Base-by-base conservation (phyloP, 2,113 vertebrate genomes). In the Alligator sinensis region DNA sequence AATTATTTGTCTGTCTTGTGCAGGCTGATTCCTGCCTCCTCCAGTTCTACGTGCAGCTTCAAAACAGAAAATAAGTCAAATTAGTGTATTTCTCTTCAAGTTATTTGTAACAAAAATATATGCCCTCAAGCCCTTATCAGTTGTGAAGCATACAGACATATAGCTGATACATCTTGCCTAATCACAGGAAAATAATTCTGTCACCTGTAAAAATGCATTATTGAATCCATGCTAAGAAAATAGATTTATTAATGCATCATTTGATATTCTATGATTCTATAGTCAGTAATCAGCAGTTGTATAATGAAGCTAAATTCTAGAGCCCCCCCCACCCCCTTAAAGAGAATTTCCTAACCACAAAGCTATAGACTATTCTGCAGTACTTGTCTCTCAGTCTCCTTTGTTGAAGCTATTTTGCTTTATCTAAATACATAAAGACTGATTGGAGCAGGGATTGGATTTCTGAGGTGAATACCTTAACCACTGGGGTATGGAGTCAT, bases 171-270 rank as follows among this genome's bases (percentile, higher is more conserved):
- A 60, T 91, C 47, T 81, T 22, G 25, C 55, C 80, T 85, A 96
- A 34, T 11, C 27, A 6, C 74, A 86, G 80, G 77, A 95, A 91
- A 91, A 92, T 34, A 64, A 34, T 22, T 84, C 72, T 61, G 64
- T 80, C 82, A 85, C 59, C 47, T 63, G 77, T 21, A 77, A 75
- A 92, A 96, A 82, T 22, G 66, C 16, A 91, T 84, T 82, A 77
- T 82, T 74, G 47, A 93, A 92, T 62, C 7, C n/a, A 84, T 58
- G 1, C 15, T 80, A 47, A 77, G 80, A 82, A 12, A 92, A 14
- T 21, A 68, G 4, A 15, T 94, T 82, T 75, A 91, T 63, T 90
- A 90, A 89, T 84, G 79, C 64, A 77, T 54, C 9, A 34, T 9
- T 85, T 76, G 9, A 38, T 72, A 47, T 90, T 25, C 79, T 28